Evolutionary conservation across 1,140 invertebrate species (phyloP).

Genomic region (Drosophila burlai): DNA sequence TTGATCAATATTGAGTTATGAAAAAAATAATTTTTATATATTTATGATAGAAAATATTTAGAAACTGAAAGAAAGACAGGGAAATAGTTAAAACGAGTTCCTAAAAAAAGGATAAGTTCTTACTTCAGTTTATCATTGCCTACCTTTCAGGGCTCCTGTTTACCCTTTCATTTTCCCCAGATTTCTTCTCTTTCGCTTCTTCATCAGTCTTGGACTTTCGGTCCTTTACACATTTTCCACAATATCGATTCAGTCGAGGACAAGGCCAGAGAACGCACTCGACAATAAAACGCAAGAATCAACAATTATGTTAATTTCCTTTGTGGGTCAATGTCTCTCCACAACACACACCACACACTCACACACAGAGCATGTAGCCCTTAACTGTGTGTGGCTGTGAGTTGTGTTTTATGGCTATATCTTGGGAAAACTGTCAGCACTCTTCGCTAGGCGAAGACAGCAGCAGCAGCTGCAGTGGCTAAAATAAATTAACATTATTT

Average conservation of each 20-base stretch:
- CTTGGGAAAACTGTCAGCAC: constrained; percentile 57
- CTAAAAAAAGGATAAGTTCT: not conserved
- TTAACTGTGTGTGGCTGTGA: constrained; percentile 2
- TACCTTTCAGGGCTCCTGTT: not conserved
- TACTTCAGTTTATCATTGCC: no score
- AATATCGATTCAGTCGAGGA: constrained; percentile 48
- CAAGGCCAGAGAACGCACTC: constrained; percentile 56
- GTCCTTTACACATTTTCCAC: constrained; percentile 17
- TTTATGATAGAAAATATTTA: not conserved
- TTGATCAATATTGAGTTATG: not conserved
- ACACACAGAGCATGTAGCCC: constrained; percentile 1
- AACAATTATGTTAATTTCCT: constrained; percentile 78
- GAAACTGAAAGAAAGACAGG: not conserved
- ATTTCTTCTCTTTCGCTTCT: constrained; percentile 10
- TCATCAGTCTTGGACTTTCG: constrained; percentile 14
- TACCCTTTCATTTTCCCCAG: not conserved
- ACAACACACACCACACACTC: constrained; percentile 13
- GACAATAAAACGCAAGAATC: constrained; percentile 71
- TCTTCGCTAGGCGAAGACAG: constrained; percentile 37
- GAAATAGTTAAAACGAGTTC: not conserved
- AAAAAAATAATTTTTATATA: not conserved
- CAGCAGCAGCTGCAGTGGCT: constrained; percentile 35
- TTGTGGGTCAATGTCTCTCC: constrained; percentile 74
- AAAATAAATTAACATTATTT: constrained; percentile 71
- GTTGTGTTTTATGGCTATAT: constrained; percentile 57